These are phyloP conservation scores for Oedothorax gibbosus DNA, from an alignment of 1,140 invertebrate genomes.

Conservation along the genomic window DNA sequence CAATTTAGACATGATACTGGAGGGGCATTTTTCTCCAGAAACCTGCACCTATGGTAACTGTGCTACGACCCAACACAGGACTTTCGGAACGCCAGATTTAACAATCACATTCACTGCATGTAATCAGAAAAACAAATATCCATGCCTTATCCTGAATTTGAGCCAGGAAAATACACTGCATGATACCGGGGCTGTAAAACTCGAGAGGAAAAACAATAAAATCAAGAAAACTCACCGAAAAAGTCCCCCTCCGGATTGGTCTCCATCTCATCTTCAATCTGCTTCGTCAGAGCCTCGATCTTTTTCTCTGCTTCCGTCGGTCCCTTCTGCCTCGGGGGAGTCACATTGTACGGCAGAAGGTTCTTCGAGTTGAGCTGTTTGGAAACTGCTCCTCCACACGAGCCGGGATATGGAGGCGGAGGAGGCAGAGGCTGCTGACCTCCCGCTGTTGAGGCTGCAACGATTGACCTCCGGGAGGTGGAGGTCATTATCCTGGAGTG, in stretches of 20 bases:
- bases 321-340: constrained; percentile 76
- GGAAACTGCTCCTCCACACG: constrained; percentile 19
- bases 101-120: no score
- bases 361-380: constrained; percentile 73
- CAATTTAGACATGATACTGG: no score
- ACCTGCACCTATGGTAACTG: no score
- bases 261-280: constrained; percentile 95
- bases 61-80: no score
- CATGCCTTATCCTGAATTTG: no score
- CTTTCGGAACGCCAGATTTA: no score
- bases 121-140: no score
- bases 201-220: no score
- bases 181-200: no score
- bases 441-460: not conserved
- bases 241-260: constrained; percentile 94
- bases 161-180: no score
- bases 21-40: no score
- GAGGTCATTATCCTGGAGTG: constrained; percentile 26
- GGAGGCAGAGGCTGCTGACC: constrained; percentile 36
- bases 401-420: constrained; percentile 48
- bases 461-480: not conserved
- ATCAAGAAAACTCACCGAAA: constrained; percentile 80
- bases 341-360: constrained; percentile 87
- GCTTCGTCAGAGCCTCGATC: constrained; percentile 88
- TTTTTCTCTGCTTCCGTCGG: constrained; percentile 91